These are phyloP conservation scores for Neotragus pygmaeus DNA, from an alignment of 2,113 vertebrate genomes.

Conservation along the genomic window DNA sequence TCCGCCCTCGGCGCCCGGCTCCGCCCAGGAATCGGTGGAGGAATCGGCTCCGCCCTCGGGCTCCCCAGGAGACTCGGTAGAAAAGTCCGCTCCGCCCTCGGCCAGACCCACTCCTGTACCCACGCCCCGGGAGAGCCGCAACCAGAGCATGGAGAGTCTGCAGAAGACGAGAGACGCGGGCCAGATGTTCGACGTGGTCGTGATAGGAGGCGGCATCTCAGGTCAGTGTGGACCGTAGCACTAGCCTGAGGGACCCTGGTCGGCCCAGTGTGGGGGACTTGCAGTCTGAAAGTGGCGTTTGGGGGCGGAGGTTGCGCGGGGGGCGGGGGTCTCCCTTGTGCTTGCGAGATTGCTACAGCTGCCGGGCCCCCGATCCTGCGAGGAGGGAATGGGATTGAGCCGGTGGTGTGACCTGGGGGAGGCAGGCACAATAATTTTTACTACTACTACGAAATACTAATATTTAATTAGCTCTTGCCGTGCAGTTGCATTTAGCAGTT, in stretches of 20 bases:
- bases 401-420: background rate
- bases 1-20: background rate
- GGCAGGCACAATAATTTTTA: background rate
- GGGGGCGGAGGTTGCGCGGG: background rate
- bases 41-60: constrained; percentile 15
- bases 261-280: background rate
- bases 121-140: background rate
- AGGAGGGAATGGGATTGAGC: background rate
- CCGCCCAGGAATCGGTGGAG: background rate
- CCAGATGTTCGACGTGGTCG: constrained; percentile 86
- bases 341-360: background rate
- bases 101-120: background rate
- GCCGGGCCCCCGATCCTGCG: background rate
- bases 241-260: background rate
- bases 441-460: constrained; percentile 20
- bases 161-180: constrained; percentile 69
- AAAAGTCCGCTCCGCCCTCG: constrained; percentile 20
- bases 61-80: background rate
- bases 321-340: background rate
- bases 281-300: background rate
- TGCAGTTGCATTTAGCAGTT: constrained; percentile 1
- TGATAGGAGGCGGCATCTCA: constrained; percentile 90
- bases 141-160: constrained; percentile 29
- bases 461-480: constrained; percentile 1
- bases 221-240: constrained; percentile 73